A percentile compares a stretch with the other conserved stretches of the same genome.
These are phyloP conservation scores for Galbula dea DNA, from an alignment of 2,113 vertebrate species.

Conservation along the genomic window DNA sequence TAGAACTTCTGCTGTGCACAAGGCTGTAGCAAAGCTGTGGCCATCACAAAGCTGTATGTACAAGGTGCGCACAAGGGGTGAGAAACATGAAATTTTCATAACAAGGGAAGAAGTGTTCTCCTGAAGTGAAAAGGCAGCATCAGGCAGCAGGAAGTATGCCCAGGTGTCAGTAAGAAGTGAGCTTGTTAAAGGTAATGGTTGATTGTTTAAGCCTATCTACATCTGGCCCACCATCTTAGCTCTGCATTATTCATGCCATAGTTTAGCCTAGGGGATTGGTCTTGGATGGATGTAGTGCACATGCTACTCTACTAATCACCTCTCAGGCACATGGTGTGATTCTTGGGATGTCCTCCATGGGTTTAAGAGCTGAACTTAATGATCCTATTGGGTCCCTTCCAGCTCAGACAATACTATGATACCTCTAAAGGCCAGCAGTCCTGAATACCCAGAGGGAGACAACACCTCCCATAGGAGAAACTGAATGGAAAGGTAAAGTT, in stretches of 20 bases:
- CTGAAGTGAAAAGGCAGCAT: background rate
- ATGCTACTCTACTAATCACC: background rate
- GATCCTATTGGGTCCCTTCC: too few relatives aligned
- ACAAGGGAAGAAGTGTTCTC: background rate
- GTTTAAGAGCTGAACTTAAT: too few relatives aligned
- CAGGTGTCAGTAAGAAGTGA: background rate
- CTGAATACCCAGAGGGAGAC: background rate
- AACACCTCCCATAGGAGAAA: background rate
- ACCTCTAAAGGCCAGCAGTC: background rate
- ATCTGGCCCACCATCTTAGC: background rate
- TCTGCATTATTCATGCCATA: background rate
- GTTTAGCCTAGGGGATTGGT: constrained; percentile 3
- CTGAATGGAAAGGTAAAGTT: background rate
- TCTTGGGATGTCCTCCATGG: too few relatives aligned
- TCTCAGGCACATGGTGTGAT: too few relatives aligned
- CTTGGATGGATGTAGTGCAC: background rate
- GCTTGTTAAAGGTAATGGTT: background rate
- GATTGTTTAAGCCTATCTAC: background rate
- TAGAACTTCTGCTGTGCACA: background rate
- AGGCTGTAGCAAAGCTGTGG: background rate
- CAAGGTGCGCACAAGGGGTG: background rate
- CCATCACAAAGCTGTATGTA: fast-evolving
- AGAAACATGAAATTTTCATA: background rate
- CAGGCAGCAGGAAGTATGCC: background rate
- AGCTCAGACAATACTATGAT: too few relatives aligned